Percentiles rank a stretch among this genome's conserved stretches.
Conservation (phyloP, 30 jellyfish, hydroid and myxozoan species). For the Sanderia malayensis region DNA sequence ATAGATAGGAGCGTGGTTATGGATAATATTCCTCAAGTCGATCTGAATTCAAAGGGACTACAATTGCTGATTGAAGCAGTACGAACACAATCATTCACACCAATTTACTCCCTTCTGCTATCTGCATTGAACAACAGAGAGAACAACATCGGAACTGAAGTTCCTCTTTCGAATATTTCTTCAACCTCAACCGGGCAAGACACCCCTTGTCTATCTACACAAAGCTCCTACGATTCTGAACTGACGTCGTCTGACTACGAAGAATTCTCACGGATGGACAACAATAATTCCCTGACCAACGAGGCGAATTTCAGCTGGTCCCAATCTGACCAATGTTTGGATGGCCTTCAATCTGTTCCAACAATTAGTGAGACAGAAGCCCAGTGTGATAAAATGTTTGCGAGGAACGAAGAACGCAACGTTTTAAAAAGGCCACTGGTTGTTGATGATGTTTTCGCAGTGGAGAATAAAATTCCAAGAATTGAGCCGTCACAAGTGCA, state of each 20-base stretch:
- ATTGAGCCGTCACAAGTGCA: background rate
- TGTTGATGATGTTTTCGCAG: background rate
- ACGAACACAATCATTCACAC: constrained; percentile 43
- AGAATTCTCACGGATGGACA: constrained; percentile 26
- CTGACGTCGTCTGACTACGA: constrained; percentile 32
- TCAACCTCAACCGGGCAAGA: constrained; percentile 5
- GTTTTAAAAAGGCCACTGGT: background rate
- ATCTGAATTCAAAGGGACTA: background rate
- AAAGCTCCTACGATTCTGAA: constrained; percentile 51
- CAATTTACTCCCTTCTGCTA: constrained; percentile 25
- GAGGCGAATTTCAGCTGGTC: background rate
- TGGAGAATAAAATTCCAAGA: background rate
- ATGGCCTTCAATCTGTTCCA: background rate
- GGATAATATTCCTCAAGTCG: background rate
- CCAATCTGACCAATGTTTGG: background rate
- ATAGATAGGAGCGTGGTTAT: no score
- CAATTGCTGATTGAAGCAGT: constrained; percentile 46
- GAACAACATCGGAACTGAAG: background rate
- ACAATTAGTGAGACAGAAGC: background rate
- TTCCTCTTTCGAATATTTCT: background rate
- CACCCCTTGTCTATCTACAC: constrained; percentile 19
- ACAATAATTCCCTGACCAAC: background rate
- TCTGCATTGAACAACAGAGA: background rate
- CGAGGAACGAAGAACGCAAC: background rate
- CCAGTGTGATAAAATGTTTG: background rate